Conservation (phyloP, 1,140 invertebrate genomes). For the Drosophila tropicalis region DNA sequence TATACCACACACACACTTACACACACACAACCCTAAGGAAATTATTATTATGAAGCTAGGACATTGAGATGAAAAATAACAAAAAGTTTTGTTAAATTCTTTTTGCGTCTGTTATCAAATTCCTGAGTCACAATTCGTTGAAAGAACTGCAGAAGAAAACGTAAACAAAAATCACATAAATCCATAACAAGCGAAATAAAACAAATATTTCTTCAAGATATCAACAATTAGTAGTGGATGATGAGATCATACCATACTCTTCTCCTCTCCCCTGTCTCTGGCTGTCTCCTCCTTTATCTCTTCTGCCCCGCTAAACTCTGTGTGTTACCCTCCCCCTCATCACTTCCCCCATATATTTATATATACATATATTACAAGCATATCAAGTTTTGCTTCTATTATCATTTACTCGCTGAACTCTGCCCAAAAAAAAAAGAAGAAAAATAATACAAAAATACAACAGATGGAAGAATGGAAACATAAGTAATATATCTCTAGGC, state of each 20-base stretch:
- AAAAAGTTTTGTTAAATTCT: too few relatives aligned
- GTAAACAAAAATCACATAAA: conserved; percentile 51
- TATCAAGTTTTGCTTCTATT: conserved; percentile 25
- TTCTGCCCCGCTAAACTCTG: not conserved
- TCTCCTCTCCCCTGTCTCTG: conserved; percentile 12
- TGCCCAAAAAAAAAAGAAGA: conserved; percentile 17
- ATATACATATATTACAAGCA: conserved; percentile 17
- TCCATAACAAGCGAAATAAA: conserved; percentile 32
- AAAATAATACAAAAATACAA: conserved; percentile 19
- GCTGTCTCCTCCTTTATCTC: not conserved
- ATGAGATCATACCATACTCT: conserved; percentile 51
- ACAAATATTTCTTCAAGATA: conserved; percentile 26
- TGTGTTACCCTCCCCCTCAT: not conserved
- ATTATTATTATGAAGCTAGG: not conserved
- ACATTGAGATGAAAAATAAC: too few relatives aligned
- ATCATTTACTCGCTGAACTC: conserved; percentile 36
- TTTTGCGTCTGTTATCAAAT: not conserved
- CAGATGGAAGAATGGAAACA: not conserved
- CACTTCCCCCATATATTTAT: too few relatives aligned
- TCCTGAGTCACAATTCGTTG: not conserved
- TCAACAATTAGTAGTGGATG: conserved; percentile 28
- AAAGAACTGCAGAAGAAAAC: conserved; percentile 5
- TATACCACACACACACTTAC: not conserved
- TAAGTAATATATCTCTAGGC: not conserved
- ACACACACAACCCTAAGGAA: not conserved